Percentiles rank a stretch among this genome's conserved stretches.
Conservation (phyloP, 1,140 invertebrate species). For the Lasioglossum baleicum region DNA sequence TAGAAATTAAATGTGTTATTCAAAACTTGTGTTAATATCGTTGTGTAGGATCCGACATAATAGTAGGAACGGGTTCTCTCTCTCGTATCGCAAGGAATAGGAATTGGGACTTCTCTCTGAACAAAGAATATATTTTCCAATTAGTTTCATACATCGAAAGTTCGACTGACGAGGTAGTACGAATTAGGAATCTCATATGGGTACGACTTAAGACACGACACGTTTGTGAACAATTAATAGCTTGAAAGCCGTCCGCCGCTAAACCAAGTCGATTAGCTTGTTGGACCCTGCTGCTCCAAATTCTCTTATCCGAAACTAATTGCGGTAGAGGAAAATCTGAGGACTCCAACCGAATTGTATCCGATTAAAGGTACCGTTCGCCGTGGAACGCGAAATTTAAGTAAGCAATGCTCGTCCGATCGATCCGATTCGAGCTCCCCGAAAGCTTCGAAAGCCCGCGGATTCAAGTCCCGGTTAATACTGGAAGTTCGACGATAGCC, state of each 20-base stretch:
- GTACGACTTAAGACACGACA: too few species aligned
- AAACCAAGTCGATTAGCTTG: constrained; percentile 57
- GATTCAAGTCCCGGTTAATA: neutral
- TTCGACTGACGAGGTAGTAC: too few species aligned
- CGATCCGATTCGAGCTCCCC: neutral
- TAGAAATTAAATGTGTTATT: too few species aligned
- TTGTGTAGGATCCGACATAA: too few species aligned
- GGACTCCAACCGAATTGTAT: neutral
- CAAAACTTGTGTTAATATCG: too few species aligned
- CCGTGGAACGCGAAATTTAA: neutral
- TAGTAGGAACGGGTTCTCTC: too few species aligned
- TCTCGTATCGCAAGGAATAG: too few species aligned
- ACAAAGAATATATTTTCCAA: too few species aligned
- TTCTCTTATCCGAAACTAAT: constrained; percentile 40
- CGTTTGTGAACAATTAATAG: constrained; percentile 52
- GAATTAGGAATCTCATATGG: too few species aligned
- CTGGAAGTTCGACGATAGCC: neutral
- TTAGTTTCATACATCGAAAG: too few species aligned
- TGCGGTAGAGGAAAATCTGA: constrained; percentile 4
- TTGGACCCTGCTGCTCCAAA: neutral
- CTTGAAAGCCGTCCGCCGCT: constrained; percentile 54
- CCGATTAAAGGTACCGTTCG: neutral
- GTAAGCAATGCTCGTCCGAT: neutral
- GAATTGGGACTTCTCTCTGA: too few species aligned
- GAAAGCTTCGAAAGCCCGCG: neutral